A percentile compares a stretch with the other conserved stretches of the same genome.
Conservation (phyloP, 2,113 vertebrate genomes). For the Spea multiplicata region DNA sequence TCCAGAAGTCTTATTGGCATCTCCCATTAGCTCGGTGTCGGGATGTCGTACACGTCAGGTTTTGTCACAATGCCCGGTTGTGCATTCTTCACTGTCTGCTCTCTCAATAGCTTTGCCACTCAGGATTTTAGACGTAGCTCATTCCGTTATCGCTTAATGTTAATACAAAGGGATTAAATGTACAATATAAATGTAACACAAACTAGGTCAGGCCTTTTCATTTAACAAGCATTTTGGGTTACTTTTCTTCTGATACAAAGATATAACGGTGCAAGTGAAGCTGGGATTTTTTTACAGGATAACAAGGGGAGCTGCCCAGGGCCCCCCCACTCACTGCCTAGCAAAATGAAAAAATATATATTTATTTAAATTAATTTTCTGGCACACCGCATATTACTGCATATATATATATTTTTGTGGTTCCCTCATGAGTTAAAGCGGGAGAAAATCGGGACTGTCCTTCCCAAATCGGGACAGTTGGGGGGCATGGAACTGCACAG, state of each 20-base stretch:
- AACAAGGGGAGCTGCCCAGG: no score
- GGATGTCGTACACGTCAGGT: neutral
- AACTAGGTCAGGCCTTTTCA: conserved; percentile 21
- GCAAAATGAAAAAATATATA: no score
- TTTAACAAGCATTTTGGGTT: neutral
- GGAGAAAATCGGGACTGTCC: no score
- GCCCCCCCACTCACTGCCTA: no score
- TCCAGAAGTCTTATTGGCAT: neutral
- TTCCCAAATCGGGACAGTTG: no score
- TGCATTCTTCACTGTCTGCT: conserved; percentile 1
- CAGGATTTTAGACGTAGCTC: neutral
- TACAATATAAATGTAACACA: conserved; percentile 8
- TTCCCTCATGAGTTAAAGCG: no score
- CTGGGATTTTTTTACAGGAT: no score
- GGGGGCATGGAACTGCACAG: no score
- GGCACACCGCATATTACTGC: no score
- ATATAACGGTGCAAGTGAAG: no score
- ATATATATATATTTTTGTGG: no score
- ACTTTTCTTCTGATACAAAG: neutral
- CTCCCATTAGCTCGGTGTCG: neutral
- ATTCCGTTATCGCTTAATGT: conserved; percentile 12
- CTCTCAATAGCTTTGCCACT: conserved; percentile 11
- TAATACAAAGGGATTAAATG: conserved; percentile 22
- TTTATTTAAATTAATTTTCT: no score
- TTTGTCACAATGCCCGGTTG: conserved; percentile 2